Conservation (phyloP, 2,797 vertebrate species). For the Hydrolagus colliei region DNA sequence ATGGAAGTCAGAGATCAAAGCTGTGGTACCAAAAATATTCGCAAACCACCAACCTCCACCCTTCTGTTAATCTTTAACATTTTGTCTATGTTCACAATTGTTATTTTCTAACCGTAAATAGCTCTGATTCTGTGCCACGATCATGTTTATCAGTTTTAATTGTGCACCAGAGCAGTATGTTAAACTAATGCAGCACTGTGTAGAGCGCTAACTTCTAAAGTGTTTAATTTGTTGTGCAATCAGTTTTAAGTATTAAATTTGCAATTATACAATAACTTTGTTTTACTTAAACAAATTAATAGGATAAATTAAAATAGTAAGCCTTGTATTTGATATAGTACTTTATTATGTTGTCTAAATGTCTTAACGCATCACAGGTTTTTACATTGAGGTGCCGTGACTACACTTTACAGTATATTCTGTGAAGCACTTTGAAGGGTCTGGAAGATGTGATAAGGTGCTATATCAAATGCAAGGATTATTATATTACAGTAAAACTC, state of each 20-base stretch:
- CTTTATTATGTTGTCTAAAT: too few species aligned
- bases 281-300: background rate
- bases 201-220: background rate
- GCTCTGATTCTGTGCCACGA: background rate
- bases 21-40: conserved; percentile 1
- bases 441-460: too few species aligned
- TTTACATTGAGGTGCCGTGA: too few species aligned
- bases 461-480: too few species aligned
- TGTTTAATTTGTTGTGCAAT: background rate
- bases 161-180: background rate
- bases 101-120: background rate
- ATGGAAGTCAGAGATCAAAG: conserved; percentile 16
- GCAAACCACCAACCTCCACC: conserved; percentile 13
- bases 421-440: too few species aligned
- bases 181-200: background rate
- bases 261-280: background rate
- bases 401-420: too few species aligned
- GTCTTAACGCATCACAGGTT: too few species aligned
- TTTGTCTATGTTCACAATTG: conserved; percentile 9
- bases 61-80: conserved; percentile 20
- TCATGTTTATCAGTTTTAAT: background rate
- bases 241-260: background rate
- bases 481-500: too few species aligned
- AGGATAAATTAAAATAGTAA: background rate
- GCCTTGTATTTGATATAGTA: too few species aligned